Evolutionary conservation across 2,797 vertebrate species (phyloP).

Genomic region (Luscinia megarhynchos): DNA sequence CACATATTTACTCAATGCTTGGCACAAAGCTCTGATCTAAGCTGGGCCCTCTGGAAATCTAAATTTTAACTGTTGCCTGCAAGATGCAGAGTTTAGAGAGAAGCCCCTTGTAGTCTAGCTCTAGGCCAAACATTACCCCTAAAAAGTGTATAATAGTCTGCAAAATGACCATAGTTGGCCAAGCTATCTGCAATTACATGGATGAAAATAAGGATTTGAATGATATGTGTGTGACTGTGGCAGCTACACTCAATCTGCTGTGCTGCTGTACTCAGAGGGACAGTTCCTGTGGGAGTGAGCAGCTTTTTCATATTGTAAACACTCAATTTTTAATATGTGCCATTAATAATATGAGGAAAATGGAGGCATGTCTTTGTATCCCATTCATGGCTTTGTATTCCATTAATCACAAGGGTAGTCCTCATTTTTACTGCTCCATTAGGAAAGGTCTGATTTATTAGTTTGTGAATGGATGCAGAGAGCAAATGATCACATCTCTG

Average conservation of each 20-base stretch:
- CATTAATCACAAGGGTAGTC: not conserved
- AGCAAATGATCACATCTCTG: fast-evolving
- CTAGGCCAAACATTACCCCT: not conserved
- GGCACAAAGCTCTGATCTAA: not conserved
- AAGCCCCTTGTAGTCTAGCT: not conserved
- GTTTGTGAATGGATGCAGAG: not conserved
- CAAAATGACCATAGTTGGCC: not conserved
- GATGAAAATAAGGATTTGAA: not conserved
- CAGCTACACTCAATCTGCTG: not conserved
- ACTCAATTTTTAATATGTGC: not conserved
- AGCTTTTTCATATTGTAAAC: not conserved
- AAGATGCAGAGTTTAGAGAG: not conserved
- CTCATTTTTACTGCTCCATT: not conserved
- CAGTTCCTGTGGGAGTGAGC: not conserved
- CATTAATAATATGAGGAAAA: not conserved
- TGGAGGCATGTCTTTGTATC: not conserved
- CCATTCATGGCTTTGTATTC: not conserved
- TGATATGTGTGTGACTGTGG: not conserved
- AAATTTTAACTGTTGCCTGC: not conserved
- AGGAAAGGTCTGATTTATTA: not conserved
- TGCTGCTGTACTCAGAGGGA: not conserved
- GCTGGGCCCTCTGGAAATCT: not conserved
- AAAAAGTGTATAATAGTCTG: not conserved
- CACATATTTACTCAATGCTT: not conserved
- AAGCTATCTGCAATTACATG: not conserved